Evolutionary conservation across 2,888 invertebrate species (phyloP).

Genomic region (Sarcophaga subvicina): DNA sequence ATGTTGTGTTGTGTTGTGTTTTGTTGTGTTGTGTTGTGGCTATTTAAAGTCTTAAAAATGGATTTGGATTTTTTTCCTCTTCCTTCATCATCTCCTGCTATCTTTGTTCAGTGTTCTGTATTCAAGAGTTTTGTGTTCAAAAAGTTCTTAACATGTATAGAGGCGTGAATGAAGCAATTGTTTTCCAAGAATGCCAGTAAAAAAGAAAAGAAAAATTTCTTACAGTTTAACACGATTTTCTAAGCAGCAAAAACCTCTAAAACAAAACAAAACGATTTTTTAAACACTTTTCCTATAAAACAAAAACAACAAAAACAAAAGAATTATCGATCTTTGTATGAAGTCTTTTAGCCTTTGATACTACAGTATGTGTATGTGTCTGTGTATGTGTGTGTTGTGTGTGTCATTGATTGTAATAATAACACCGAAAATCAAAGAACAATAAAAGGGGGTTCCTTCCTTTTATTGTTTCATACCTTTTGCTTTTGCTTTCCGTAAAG

Average conservation of each 20-base stretch:
- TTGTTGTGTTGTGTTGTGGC: slow-evolving; percentile 4
- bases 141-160: neutral
- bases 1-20: neutral
- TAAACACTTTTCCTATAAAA: neutral
- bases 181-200: slow-evolving; percentile 73
- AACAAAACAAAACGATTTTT: slow-evolving; percentile 50
- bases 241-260: neutral
- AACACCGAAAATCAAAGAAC: slow-evolving; percentile 5
- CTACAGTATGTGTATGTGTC: too few species aligned
- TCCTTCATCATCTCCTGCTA: too few species aligned
- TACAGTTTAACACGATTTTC: slow-evolving; percentile 76
- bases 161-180: slow-evolving; percentile 64
- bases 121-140: neutral
- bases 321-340: neutral
- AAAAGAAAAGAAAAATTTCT: slow-evolving; percentile 69
- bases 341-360: neutral
- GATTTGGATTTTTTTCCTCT: too few species aligned
- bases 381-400: too few species aligned
- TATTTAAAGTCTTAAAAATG: neutral
- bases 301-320: too few species aligned
- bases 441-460: neutral
- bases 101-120: too few species aligned
- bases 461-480: slow-evolving; percentile 36
- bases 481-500: neutral
- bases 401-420: neutral